Evolutionary conservation across 1,140 invertebrate species (phyloP).

Genomic region (Laodelphax striatellus): DNA sequence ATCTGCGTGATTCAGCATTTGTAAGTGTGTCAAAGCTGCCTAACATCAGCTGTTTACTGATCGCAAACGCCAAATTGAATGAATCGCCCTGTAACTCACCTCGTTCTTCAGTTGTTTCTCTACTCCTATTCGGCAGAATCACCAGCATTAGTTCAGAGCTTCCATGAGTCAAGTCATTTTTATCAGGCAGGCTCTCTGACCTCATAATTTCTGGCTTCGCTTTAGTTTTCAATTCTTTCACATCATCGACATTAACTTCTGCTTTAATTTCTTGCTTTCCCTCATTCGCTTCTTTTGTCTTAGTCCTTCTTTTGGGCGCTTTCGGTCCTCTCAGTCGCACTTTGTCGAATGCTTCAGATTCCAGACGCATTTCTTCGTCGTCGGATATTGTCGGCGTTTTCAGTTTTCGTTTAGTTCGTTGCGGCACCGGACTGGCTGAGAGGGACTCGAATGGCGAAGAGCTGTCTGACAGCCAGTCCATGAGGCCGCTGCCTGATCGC

Average conservation of each 20-base stretch:
- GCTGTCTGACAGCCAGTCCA: no score
- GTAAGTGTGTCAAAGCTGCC: no score
- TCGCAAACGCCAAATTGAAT: no score
- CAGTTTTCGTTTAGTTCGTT: background rate
- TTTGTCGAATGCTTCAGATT: background rate
- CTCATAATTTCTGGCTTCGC: background rate
- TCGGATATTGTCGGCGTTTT: background rate
- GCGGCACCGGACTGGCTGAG: background rate
- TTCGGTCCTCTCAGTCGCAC: background rate
- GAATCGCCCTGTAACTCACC: slow-evolving; percentile 11
- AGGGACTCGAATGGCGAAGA: no score
- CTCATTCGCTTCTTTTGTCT: background rate
- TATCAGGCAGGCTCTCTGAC: slow-evolving; percentile 8
- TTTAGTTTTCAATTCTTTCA: background rate
- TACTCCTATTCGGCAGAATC: slow-evolving; percentile 48
- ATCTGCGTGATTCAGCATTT: no score
- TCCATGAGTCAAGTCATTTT: slow-evolving; percentile 32
- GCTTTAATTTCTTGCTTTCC: slow-evolving; percentile 7
- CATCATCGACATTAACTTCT: background rate
- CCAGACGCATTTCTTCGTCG: slow-evolving; percentile 1
- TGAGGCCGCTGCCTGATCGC: no score
- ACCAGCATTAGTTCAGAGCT: slow-evolving; percentile 73
- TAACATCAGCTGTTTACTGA: no score
- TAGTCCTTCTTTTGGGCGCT: background rate
- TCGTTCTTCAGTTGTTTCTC: slow-evolving; percentile 26